Evolutionary conservation across 2,797 vertebrate species (phyloP).

Genomic region (Chloroceryle amazona): DNA sequence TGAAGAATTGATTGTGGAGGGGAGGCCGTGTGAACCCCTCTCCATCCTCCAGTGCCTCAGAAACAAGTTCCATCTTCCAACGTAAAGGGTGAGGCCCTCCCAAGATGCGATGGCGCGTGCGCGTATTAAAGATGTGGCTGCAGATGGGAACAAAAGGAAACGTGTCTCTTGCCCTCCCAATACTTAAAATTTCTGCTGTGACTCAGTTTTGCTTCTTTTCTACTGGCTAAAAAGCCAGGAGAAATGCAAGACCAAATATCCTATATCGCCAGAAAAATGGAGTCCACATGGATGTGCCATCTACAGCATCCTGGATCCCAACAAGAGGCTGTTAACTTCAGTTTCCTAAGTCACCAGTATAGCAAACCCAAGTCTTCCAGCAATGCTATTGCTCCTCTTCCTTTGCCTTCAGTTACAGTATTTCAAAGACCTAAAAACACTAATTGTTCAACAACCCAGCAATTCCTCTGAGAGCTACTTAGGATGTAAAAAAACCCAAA

Average conservation of each 20-base stretch:
- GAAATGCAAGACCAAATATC: not conserved
- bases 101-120: accelerated
- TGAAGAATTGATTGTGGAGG: not conserved
- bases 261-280: not conserved
- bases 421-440: not conserved
- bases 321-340: not conserved
- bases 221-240: not conserved
- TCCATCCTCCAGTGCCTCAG: not conserved
- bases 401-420: not conserved
- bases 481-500: not conserved
- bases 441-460: constrained; percentile 1
- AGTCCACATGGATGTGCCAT: not conserved
- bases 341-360: not conserved
- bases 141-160: not conserved
- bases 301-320: not conserved
- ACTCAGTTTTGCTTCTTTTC: not conserved
- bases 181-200: not conserved
- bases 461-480: not conserved
- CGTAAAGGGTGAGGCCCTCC: not conserved
- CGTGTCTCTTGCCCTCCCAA: not conserved
- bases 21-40: not conserved
- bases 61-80: not conserved
- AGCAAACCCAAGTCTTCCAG: not conserved
- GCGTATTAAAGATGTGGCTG: accelerated
- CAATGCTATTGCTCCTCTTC: not conserved